Percentiles rank a stretch among this genome's conserved stretches.
phyloP scores from a whole-genome alignment of 2,888 invertebrate genomes.

The Dynastes hyllus region DNA sequence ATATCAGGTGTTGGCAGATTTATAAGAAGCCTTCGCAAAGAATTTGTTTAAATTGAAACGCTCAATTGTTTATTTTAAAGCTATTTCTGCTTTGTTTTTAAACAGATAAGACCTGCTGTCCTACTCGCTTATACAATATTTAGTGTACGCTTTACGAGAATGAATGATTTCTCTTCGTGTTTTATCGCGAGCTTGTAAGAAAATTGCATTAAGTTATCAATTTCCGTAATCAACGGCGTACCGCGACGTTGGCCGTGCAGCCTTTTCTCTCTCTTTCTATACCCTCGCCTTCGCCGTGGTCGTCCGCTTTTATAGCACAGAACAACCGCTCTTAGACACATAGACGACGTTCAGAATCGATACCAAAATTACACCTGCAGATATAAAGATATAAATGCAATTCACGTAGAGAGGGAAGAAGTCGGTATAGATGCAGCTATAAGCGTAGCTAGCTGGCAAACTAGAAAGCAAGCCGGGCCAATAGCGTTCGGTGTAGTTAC shows the following conservation, averaged over 20 bases:
- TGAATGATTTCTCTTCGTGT: slow-evolving; percentile 37
- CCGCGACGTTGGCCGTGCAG: neutral
- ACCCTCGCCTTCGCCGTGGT: neutral
- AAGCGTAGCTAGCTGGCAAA: too few relatives aligned
- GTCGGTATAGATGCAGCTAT: slow-evolving; percentile 52
- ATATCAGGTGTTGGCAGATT: too few relatives aligned
- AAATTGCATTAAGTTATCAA: slow-evolving; percentile 49
- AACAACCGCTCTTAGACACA: slow-evolving; percentile 55
- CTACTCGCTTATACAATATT: too few relatives aligned
- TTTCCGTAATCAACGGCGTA: slow-evolving; percentile 46
- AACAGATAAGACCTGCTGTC: too few relatives aligned
- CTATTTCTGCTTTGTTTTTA: too few relatives aligned
- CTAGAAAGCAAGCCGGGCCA: too few relatives aligned
- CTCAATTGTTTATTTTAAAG: too few relatives aligned
- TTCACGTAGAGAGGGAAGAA: slow-evolving; percentile 56
- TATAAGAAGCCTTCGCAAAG: too few relatives aligned
- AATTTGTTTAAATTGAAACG: too few relatives aligned
- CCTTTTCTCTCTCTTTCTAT: slow-evolving; percentile 10
- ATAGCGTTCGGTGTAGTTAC: neutral
- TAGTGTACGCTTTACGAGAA: too few relatives aligned
- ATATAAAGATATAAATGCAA: slow-evolving; percentile 62
- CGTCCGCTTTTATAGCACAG: neutral
- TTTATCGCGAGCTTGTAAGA: slow-evolving; percentile 37
- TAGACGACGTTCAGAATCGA: slow-evolving; percentile 56
- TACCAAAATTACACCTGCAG: slow-evolving; percentile 62